phyloP scores from a whole-genome alignment of 2,888 invertebrate genomes.

The Epirrhoe alternata region DNA sequence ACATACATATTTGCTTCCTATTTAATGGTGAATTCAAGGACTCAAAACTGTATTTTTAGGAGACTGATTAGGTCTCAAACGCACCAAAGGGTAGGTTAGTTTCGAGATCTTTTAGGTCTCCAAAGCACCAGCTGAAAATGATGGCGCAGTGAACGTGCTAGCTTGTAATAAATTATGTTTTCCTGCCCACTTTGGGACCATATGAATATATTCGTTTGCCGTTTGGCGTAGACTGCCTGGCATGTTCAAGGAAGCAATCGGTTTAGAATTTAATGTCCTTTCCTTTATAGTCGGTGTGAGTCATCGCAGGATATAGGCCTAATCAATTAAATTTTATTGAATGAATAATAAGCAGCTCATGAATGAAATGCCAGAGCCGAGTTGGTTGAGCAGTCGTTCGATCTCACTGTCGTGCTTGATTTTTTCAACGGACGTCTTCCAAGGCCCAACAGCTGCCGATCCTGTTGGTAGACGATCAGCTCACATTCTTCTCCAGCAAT shows the following conservation, averaged over 20 bases:
- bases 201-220: neutral
- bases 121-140: too few relatives aligned
- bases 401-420: too few relatives aligned
- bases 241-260: slow-evolving; percentile 26
- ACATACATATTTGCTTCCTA: too few relatives aligned
- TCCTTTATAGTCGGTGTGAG: slow-evolving; percentile 10
- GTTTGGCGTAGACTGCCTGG: slow-evolving; percentile 24
- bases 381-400: too few relatives aligned
- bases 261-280: slow-evolving; percentile 10
- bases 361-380: too few relatives aligned
- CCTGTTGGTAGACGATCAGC: slow-evolving; percentile 86
- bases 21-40: too few relatives aligned
- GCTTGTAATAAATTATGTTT: too few relatives aligned
- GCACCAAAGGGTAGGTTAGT: too few relatives aligned
- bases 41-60: too few relatives aligned
- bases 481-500: slow-evolving; percentile 89
- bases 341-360: neutral
- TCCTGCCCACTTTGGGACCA: neutral
- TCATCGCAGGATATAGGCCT: slow-evolving; percentile 18
- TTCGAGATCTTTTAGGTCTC: too few relatives aligned
- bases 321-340: neutral
- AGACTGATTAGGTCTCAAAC: too few relatives aligned
- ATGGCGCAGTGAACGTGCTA: too few relatives aligned
- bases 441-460: slow-evolving; percentile 87
- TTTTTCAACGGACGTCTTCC: slow-evolving; percentile 71